A percentile compares a stretch with the other conserved stretches of the same genome.
These are phyloP conservation scores for Amiota communis DNA, from an alignment of 2,888 invertebrate genomes.

Conservation along the genomic window DNA sequence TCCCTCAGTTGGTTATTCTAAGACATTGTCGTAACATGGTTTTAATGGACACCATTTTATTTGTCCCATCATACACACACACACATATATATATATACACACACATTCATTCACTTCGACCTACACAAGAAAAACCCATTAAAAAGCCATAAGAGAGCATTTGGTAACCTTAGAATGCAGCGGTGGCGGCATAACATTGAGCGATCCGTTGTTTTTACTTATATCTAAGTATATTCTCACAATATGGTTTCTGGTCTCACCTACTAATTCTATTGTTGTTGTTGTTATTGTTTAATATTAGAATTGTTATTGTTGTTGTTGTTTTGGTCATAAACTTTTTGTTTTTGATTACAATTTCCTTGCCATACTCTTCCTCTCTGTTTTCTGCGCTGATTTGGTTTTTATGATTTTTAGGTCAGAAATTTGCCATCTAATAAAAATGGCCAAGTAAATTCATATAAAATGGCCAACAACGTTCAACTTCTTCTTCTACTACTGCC, in stretches of 20 bases:
- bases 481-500: slow-evolving; percentile 54
- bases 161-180: slow-evolving; percentile 50
- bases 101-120: slow-evolving; percentile 58
- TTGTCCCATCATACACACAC: slow-evolving; percentile 48
- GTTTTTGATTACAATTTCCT: slow-evolving; percentile 56
- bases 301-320: slow-evolving; percentile 12
- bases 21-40: slow-evolving; percentile 50
- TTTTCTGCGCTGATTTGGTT: slow-evolving; percentile 29
- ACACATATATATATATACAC: not conserved
- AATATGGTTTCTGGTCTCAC: slow-evolving; percentile 45
- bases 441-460: slow-evolving; percentile 45
- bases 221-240: slow-evolving; percentile 30
- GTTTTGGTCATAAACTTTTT: slow-evolving; percentile 56
- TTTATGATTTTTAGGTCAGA: slow-evolving; percentile 69
- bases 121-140: slow-evolving; percentile 48
- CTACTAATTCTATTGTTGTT: slow-evolving; percentile 6
- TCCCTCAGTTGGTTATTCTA: slow-evolving; percentile 22
- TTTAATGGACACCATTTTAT: slow-evolving; percentile 66
- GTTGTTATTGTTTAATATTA: not conserved
- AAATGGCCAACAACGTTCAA: not conserved
- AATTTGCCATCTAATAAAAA: slow-evolving; percentile 62
- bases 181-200: slow-evolving; percentile 25
- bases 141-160: slow-evolving; percentile 61
- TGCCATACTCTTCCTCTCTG: too few relatives aligned
- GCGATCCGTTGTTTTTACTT: slow-evolving; percentile 8